phyloP scores from a whole-genome alignment of 1,140 invertebrate species.

The Plectrocnemia conspersa region DNA sequence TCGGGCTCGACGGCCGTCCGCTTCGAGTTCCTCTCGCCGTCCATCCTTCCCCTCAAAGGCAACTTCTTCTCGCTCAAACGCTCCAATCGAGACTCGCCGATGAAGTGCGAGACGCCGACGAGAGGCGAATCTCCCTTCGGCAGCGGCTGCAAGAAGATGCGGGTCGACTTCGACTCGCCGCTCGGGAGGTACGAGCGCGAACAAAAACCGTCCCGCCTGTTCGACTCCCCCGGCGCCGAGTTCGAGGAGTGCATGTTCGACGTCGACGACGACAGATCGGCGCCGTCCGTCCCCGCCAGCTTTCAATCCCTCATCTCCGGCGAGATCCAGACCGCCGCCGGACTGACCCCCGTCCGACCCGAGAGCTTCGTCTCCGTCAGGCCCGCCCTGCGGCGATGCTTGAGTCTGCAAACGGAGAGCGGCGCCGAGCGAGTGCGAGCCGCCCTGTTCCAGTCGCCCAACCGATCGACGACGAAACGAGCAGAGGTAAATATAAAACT shows the following conservation, averaged over 20 bases:
- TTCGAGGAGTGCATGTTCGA: slow-evolving; percentile 30
- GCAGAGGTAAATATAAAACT: slow-evolving; percentile 4
- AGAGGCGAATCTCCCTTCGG: background rate
- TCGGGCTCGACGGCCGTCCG: slow-evolving; percentile 14
- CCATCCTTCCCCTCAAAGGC: slow-evolving; percentile 10
- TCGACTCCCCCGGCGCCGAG: slow-evolving; percentile 23
- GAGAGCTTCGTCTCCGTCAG: background rate
- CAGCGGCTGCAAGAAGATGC: slow-evolving; percentile 3
- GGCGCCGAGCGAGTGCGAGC: slow-evolving; percentile 15
- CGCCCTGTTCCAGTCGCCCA: slow-evolving; percentile 19
- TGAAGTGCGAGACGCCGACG: background rate
- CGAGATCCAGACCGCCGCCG: slow-evolving; percentile 17
- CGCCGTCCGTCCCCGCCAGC: slow-evolving; percentile 14
- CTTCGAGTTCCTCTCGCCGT: slow-evolving; percentile 13
- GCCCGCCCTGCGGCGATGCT: slow-evolving; percentile 13
- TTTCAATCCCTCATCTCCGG: slow-evolving; percentile 19
- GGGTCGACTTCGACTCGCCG: slow-evolving; percentile 13
- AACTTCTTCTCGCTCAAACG: slow-evolving; percentile 4
- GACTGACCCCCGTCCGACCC: background rate
- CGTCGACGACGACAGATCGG: slow-evolving; percentile 9
- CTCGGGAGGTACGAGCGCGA: slow-evolving; percentile 2
- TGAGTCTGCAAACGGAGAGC: slow-evolving; percentile 18
- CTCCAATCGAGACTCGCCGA: background rate
- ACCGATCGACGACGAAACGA: background rate
- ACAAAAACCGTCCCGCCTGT: slow-evolving; percentile 16